Conservation (phyloP, 2,888 invertebrate genomes). For the Noctua janthina region DNA sequence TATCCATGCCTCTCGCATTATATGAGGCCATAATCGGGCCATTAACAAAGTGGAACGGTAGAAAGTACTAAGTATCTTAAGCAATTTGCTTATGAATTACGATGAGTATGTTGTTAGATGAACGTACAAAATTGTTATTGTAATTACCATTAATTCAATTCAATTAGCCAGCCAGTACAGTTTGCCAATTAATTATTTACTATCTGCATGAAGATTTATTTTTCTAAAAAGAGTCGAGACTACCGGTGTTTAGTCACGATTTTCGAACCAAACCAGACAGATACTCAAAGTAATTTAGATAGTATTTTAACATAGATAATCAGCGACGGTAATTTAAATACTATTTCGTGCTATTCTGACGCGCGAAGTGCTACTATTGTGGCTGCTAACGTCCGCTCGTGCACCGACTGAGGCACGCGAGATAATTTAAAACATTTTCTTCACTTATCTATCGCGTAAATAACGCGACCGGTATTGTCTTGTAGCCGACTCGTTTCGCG, state of each 20-base stretch:
- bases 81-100: constrained; percentile 23
- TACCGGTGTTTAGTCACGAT: constrained; percentile 41
- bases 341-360: constrained; percentile 72
- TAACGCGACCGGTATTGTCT: constrained; percentile 82
- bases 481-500: constrained; percentile 82
- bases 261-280: constrained; percentile 47
- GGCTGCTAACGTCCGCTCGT: constrained; percentile 64
- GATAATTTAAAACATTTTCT: constrained; percentile 84
- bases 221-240: not conserved
- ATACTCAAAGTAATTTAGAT: constrained; percentile 69
- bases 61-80: constrained; percentile 26
- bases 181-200: constrained; percentile 14
- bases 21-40: constrained; percentile 4
- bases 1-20: constrained; percentile 10
- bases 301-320: constrained; percentile 68
- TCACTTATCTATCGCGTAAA: constrained; percentile 84
- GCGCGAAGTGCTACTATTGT: constrained; percentile 67
- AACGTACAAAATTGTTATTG: constrained; percentile 15
- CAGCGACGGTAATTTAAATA: constrained; percentile 66
- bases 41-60: constrained; percentile 1
- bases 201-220: constrained; percentile 14
- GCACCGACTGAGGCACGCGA: constrained; percentile 74
- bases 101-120: constrained; percentile 16
- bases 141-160: constrained; percentile 18
- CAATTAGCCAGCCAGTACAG: constrained; percentile 8